Conservation (phyloP, 2,113 vertebrate genomes). For the Melanerpes aurifrons region DNA sequence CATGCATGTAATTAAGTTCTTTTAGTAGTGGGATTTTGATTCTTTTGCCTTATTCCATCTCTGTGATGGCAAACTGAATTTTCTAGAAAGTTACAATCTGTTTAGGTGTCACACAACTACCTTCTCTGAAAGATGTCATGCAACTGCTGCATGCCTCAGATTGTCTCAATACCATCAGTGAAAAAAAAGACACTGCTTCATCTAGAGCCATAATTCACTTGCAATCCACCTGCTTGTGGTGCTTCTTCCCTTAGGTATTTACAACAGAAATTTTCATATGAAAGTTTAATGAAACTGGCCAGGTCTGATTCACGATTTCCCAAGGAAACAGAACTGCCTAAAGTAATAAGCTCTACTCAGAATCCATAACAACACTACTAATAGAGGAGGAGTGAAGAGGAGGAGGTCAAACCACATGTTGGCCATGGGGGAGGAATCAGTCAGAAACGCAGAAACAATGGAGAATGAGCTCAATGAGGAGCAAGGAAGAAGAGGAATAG, state of each 20-base stretch:
- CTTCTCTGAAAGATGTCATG: background rate
- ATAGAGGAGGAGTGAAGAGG: fast-evolving
- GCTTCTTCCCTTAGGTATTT: background rate
- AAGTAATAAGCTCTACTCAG: background rate
- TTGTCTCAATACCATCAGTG: background rate
- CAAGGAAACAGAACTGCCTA: background rate
- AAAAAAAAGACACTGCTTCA: background rate
- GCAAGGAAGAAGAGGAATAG: background rate
- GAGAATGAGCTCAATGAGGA: background rate
- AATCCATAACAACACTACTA: fast-evolving
- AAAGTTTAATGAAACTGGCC: background rate
- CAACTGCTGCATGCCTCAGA: background rate
- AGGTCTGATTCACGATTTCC: background rate
- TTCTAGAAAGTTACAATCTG: background rate
- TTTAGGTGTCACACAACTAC: background rate
- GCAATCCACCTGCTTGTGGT: background rate
- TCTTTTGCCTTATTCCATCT: background rate
- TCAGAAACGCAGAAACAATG: background rate
- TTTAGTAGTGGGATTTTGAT: background rate
- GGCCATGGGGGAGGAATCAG: fast-evolving
- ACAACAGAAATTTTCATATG: background rate
- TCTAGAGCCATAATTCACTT: background rate
- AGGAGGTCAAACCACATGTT: background rate
- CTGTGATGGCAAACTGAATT: background rate
- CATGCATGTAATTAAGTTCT: background rate